Evolutionary conservation across 2,888 invertebrate species (phyloP), one percentile per base, ranked within the genome.

Genomic region (Cactoblastis cactorum): DNA sequence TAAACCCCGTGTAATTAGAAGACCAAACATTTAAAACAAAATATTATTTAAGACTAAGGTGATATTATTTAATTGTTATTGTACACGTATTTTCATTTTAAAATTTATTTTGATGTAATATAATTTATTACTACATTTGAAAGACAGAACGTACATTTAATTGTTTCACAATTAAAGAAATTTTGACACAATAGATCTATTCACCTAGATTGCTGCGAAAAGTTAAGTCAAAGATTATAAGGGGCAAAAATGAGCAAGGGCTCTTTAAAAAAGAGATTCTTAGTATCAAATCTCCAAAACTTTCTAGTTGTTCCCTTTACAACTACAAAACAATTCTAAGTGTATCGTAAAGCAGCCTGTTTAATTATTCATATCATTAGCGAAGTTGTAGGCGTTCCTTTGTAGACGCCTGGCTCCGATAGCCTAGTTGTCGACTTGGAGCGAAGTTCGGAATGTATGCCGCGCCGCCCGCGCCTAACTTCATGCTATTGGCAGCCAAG

Each of bases 291-390:
- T 28, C 28, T 28, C 6, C 22, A 6, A 9, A 9, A 28, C 5
- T 2, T 6, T 28, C 1, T 28, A 1, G 28, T 28, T 6, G 5
- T 28, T 28, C 5, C 9, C 28, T 9, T 8, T 11, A 35, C 2
- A 12, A 39, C 22, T 22, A 43, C 28, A 28, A 12, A 22, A 22
- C 5, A 22, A 8, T 9, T 9, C 22, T n/a, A n/a, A 19, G 19
- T 22, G 41, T 18, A 49, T 59, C 60, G 66, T 70, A 70, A 68
- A 70, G 66, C 52, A 61, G 62, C 62, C 76, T 75, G 78, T 75
- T 85, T 82, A 83, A 86, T 86, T 84, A 86, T 85, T 85, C 83
- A 83, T 83, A 84, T 86, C 83, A 85, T 87, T 86, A 86, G 77
- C 74, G 75, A 81, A 84, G 77, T 85, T 83, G 69, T 65, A 67